Evolutionary conservation across 1,140 invertebrate species (phyloP), one percentile per base, ranked within the genome.

Genomic region (Drepana arcuata): DNA sequence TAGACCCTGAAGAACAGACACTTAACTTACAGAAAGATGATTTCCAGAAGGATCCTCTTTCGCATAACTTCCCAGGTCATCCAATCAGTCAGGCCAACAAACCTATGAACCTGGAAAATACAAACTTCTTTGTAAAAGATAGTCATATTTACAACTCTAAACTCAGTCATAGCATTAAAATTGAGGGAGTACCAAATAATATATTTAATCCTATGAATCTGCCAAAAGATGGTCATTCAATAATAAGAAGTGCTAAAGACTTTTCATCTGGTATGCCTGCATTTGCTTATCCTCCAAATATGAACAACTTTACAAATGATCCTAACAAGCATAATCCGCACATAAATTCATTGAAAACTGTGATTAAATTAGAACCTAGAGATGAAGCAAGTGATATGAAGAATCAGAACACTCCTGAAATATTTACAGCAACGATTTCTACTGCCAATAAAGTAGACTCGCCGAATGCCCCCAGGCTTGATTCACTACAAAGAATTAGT

Each of bases 351-450:
- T 51, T 84, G 9, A 84, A 84, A 52, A 77, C 83, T 14, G 73
- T 86, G 10, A 86, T 88, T 29, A 88, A 88, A 60, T 49, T 87
- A 31, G 86, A 88, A 64, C 86, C 86, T 0, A 73, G 85, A 58
- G 86, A 87, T 72, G 86, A 87, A 48, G 62, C 83, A 9, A 82
- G 66, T 55, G 86, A 88, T 50, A 58, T 86, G 41, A 88, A 86
- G 47, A 81, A 62, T 57, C 71, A 79, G 44, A 78, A 72, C 44
- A 74, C 72, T 30, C 62, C 72, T 24, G 81, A 83, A 60, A 71
- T 84, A 16, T 84, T 83, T 38, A 82, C 79, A 31, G 78, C 79
- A 15, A 82, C 79, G 16, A 79, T 83, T 53, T 73, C 73, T 32
- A 61, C 65, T 51, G 78, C 51, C 10, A 71, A 57, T 46, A 77